Base-by-base conservation (phyloP, 2,888 invertebrate genomes). In the Netelia inedita region DNA sequence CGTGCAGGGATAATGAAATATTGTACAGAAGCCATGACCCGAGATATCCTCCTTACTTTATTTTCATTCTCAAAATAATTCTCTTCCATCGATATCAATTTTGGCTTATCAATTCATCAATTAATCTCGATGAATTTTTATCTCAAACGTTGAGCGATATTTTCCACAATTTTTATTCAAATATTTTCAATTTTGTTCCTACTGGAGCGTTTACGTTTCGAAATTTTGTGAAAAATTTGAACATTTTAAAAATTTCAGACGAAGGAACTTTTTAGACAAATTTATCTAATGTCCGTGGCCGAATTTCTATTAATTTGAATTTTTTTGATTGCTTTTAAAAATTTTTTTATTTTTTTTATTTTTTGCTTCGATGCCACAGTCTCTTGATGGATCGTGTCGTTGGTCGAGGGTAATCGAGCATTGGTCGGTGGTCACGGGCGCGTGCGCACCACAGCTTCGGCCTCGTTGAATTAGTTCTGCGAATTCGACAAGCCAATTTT, bases 401-500 rank as follows among this genome's bases (percentile, higher is more conserved):
- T 59, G 59, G 41, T 68, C 63, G 76, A 73, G 72, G 53, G 63
- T 83, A 83, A 84, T 81, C 69, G 84, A 16, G 21, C 76, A 72
- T 65, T 69, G 73, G 35, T 85, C 14, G 35, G 57, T 63, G 65
- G 78, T 78, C 81, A 69, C 78, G 71, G 43, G 74, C 50, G 55
- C 63, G 65, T 46, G n/a, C 65, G 16, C 35, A 6, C 35, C 35
- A 35, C 35, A 35, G 35, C 35, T 35, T 35, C 35, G 35, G 35
- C 65, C 23, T 16, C 69, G 35, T 55, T 23, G 71, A 85, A 85
- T 85, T 85, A 85, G 85, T 85, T 85, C 85, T 82, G 85, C 82
- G 75, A 63, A 85, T 85, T 85, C 85, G 85, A 85, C 79, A 82
- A 82, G 85, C 72, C 82, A 85, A 85, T 82, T 82, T 85, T 82